These are phyloP conservation scores for Oenanthe oenanthe DNA, from an alignment of 2,113 vertebrate species.

Conservation along the genomic window DNA sequence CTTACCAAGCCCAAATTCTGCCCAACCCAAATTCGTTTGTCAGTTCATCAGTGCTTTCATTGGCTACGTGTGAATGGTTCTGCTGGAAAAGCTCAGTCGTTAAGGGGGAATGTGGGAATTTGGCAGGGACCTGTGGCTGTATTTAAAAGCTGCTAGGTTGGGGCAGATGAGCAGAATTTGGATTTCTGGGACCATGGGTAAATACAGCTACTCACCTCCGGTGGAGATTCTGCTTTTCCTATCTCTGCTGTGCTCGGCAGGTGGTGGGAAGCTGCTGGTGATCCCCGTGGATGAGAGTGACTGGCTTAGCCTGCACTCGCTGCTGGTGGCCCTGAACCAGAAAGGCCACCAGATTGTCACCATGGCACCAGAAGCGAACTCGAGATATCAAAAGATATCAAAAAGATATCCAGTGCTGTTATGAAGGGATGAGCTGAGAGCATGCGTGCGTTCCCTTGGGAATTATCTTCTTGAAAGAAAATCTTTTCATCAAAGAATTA, in stretches of 20 bases:
- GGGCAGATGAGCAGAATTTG: background rate
- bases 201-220: background rate
- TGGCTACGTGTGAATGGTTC: background rate
- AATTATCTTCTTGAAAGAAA: constrained; percentile 9
- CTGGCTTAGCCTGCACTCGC: constrained; percentile 77
- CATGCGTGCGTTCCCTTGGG: background rate
- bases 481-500: constrained; percentile 64
- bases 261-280: constrained; percentile 78
- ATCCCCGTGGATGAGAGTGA: constrained; percentile 86
- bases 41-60: background rate
- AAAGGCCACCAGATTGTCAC: constrained; percentile 78
- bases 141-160: background rate
- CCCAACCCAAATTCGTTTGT: background rate
- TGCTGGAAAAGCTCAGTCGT: background rate
- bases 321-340: constrained; percentile 73
- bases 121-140: background rate
- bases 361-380: constrained; percentile 70
- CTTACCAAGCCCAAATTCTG: background rate
- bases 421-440: constrained; percentile 7
- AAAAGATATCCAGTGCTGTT: constrained; percentile 72
- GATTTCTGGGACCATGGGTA: background rate
- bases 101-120: background rate
- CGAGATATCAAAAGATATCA: too few species aligned
- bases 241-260: background rate
- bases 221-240: background rate